These are phyloP conservation scores for Charanyca ferruginea DNA, from an alignment of 2,888 invertebrate genomes.

Conservation along the genomic window DNA sequence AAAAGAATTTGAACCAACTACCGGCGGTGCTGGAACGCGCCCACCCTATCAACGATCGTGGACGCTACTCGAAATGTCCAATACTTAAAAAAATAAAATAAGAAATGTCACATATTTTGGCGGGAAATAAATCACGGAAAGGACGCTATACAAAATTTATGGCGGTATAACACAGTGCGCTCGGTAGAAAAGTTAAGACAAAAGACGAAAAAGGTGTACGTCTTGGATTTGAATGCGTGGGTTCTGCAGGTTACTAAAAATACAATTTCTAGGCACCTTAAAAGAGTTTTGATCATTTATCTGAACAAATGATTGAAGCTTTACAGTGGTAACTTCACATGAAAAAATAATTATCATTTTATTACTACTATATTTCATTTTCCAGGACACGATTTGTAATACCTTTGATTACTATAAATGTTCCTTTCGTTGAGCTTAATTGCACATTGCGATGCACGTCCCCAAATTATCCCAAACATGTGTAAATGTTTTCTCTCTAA, in stretches of 20 bases:
- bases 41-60: slow-evolving; percentile 88
- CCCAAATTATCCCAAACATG: too few relatives aligned
- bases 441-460: too few relatives aligned
- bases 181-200: slow-evolving; percentile 81
- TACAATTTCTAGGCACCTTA: slow-evolving; percentile 8
- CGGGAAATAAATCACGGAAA: slow-evolving; percentile 89
- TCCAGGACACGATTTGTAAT: background rate
- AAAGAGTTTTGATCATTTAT: background rate
- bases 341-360: background rate
- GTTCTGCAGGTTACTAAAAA: slow-evolving; percentile 59
- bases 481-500: too few relatives aligned
- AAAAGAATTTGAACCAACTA: slow-evolving; percentile 85
- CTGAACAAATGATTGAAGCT: background rate
- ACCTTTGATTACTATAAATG: too few relatives aligned
- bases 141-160: slow-evolving; percentile 89
- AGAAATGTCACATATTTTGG: slow-evolving; percentile 87
- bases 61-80: slow-evolving; percentile 89
- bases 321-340: too few relatives aligned
- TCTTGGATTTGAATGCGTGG: slow-evolving; percentile 44
- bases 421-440: too few relatives aligned
- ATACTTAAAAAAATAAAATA: slow-evolving; percentile 82
- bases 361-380: background rate
- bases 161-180: slow-evolving; percentile 81
- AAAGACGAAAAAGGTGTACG: slow-evolving; percentile 70
- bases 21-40: slow-evolving; percentile 86